Percentiles rank a stretch among this genome's conserved stretches.
These are phyloP conservation scores for Schrankia costaestrigalis DNA, from an alignment of 2,888 invertebrate species.

Conservation along the genomic window DNA sequence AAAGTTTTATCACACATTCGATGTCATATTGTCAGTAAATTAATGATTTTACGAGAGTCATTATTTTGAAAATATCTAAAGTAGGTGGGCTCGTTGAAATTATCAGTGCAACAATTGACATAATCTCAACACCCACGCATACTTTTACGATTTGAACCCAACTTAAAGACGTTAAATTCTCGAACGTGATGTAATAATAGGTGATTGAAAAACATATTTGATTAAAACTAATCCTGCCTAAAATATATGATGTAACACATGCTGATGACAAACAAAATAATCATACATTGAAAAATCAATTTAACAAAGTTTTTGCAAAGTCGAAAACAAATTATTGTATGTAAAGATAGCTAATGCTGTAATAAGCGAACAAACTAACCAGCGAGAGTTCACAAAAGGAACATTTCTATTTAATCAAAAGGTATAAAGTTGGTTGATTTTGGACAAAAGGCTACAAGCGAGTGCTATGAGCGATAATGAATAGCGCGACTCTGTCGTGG, in stretches of 20 bases:
- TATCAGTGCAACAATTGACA: constrained; percentile 33
- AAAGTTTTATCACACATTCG: constrained; percentile 15
- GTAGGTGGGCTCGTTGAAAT: constrained; percentile 30
- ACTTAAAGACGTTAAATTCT: constrained; percentile 22
- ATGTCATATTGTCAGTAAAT: constrained; percentile 27
- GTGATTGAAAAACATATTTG: constrained; percentile 19
- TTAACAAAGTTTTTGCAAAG: constrained; percentile 2
- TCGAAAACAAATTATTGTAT: not conserved
- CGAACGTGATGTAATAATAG: constrained; percentile 21
- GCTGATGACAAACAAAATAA: not conserved
- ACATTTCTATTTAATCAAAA: constrained; percentile 24
- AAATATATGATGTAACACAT: not conserved
- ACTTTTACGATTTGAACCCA: constrained; percentile 26
- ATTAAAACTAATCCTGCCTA: constrained; percentile 14
- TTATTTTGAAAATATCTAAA: constrained; percentile 17
- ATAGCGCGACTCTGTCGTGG: constrained; percentile 44
- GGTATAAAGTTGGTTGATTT: constrained; percentile 43
- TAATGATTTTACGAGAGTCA: constrained; percentile 26
- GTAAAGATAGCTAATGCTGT: constrained; percentile 1
- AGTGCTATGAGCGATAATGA: constrained; percentile 59
- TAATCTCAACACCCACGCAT: constrained; percentile 29
- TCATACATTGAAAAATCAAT: constrained; percentile 1
- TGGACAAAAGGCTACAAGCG: constrained; percentile 56
- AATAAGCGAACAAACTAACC: constrained; percentile 17
- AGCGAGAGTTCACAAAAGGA: constrained; percentile 18